These are phyloP conservation scores for Pseudopodoces humilis DNA, from an alignment of 2,113 vertebrate species.

Conservation along the genomic window DNA sequence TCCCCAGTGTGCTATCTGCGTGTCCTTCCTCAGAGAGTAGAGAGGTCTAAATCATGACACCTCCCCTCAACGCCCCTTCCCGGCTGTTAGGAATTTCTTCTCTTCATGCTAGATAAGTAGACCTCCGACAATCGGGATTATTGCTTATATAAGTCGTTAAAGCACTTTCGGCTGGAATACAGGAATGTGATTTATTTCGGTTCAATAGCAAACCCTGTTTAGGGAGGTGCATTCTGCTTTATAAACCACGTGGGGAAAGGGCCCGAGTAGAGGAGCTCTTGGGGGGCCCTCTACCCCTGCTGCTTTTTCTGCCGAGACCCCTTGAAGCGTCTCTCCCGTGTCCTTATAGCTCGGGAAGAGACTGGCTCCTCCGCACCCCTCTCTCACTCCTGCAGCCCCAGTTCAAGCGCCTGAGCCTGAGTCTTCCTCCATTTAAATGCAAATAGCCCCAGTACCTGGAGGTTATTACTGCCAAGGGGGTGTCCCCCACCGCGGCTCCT, in stretches of 20 bases:
- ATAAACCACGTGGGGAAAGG: not conserved
- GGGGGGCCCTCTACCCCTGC: fast-evolving
- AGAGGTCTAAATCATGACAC: not conserved
- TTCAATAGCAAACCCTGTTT: not conserved
- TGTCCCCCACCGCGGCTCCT: fast-evolving
- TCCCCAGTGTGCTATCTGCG: not conserved
- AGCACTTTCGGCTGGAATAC: not conserved
- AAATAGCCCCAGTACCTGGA: not conserved
- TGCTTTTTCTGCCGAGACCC: not conserved
- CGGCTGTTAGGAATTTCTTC: not conserved
- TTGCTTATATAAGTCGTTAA: not conserved
- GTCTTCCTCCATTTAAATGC: not conserved
- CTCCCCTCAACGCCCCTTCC: not conserved
- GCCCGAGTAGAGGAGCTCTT: not conserved
- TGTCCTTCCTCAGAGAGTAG: not conserved
- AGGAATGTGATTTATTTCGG: not conserved
- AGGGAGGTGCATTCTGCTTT: not conserved
- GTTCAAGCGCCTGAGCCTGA: not conserved
- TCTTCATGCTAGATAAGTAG: not conserved
- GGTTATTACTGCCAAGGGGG: not conserved
- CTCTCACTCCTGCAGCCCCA: fast-evolving
- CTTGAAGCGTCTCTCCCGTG: too few species aligned
- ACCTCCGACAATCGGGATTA: not conserved
- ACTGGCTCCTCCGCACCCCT: fast-evolving
- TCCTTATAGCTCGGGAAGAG: not conserved